These are phyloP conservation scores for Urocitellus parryii DNA, from an alignment of 2,113 vertebrate species.

Conservation along the genomic window DNA sequence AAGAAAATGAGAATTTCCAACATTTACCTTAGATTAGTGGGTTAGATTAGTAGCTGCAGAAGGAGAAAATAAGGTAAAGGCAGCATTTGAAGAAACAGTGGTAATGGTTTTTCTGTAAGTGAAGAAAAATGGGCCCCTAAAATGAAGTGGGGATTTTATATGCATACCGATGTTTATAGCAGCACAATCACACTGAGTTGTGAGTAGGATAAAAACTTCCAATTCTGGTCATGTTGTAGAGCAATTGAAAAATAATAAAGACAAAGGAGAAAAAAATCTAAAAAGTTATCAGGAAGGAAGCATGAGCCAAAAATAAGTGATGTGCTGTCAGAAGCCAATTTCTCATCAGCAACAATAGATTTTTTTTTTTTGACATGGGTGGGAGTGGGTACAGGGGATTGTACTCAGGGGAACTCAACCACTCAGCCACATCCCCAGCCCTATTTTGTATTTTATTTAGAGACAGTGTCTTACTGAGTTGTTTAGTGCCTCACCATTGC, in stretches of 20 bases:
- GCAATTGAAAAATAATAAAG: conserved; percentile 52
- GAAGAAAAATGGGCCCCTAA: conserved; percentile 32
- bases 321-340: conserved; percentile 50
- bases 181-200: background rate
- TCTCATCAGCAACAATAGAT: conserved; percentile 20
- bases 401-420: too few species aligned
- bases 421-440: too few species aligned
- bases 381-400: too few species aligned
- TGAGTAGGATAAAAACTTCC: background rate
- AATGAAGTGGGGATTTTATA: too few species aligned
- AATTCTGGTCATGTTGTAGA: conserved; percentile 10
- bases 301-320: conserved; percentile 29
- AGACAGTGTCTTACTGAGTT: too few species aligned
- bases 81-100: conserved; percentile 38
- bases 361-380: too few species aligned
- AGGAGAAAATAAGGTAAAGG: background rate
- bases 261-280: conserved; percentile 16
- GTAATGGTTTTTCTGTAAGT: background rate
- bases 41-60: background rate
- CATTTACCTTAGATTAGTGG: background rate
- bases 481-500: too few species aligned
- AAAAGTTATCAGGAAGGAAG: conserved; percentile 8
- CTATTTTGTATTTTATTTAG: too few species aligned
- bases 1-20: background rate
- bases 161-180: too few species aligned